These are phyloP conservation scores for Armadillidium nasatum DNA, from an alignment of 1,140 invertebrate genomes.

Conservation along the genomic window DNA sequence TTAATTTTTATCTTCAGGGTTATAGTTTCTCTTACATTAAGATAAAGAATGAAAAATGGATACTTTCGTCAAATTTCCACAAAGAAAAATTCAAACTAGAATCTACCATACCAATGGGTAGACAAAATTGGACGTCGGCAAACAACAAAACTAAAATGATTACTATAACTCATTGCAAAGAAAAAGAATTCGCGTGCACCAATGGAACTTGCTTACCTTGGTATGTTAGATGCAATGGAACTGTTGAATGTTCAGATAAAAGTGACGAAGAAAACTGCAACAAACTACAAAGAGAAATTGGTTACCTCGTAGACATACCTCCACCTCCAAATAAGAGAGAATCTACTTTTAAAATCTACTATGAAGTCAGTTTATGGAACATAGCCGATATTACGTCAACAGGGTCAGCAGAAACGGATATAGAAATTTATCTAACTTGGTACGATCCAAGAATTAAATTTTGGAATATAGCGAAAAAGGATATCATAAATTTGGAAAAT, in stretches of 20 bases:
- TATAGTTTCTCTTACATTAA: not conserved
- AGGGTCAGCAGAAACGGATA: not conserved
- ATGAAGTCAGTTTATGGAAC: not conserved
- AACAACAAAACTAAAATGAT: not conserved
- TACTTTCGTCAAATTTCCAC: not conserved
- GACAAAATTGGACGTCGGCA: not conserved
- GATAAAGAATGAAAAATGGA: not conserved
- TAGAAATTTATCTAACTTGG: not conserved
- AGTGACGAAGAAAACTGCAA: not conserved
- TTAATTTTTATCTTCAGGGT: not conserved
- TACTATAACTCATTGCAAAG: not conserved
- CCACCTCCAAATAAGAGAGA: not conserved
- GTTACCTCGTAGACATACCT: not conserved
- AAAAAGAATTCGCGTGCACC: not conserved
- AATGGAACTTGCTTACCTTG: not conserved
- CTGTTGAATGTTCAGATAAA: not conserved
- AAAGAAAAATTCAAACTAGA: not conserved
- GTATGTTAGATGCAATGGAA: not conserved
- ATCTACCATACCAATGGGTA: not conserved
- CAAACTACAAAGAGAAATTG: not conserved
- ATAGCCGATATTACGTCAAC: not conserved
- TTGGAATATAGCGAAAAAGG: not conserved
- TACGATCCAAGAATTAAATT: not conserved
- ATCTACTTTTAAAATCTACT: not conserved
- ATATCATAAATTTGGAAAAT: not conserved